These are phyloP conservation scores for Scaptomyza caliginosa DNA, from an alignment of 2,888 invertebrate species.

Conservation along the genomic window DNA sequence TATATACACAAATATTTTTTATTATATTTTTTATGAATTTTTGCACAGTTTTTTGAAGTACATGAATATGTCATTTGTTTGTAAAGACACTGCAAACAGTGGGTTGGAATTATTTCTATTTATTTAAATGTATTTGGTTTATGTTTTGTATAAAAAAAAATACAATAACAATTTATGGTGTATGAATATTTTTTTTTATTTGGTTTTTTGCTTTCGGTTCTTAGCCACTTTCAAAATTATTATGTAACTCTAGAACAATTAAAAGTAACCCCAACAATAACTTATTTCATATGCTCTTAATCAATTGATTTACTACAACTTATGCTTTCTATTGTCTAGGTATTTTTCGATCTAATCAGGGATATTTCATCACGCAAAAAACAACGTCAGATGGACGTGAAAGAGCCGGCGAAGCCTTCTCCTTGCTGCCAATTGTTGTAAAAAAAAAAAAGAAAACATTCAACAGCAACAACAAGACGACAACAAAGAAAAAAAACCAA, in stretches of 20 bases:
- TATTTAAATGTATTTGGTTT: not conserved
- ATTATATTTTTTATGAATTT: constrained; percentile 12
- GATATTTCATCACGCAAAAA: constrained; percentile 84
- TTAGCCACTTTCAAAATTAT: constrained; percentile 48
- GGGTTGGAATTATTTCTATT: constrained; percentile 10
- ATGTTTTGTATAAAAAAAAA: no score
- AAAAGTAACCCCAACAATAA: constrained; percentile 15
- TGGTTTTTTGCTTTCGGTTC: constrained; percentile 48
- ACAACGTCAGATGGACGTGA: constrained; percentile 84
- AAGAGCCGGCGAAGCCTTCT: constrained; percentile 84
- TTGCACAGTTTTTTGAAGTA: not conserved
- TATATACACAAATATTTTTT: constrained; percentile 5
- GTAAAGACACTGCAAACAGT: not conserved
- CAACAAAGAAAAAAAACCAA: no score
- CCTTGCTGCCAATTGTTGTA: constrained; percentile 85
- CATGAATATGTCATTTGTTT: not conserved
- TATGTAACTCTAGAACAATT: constrained; percentile 43
- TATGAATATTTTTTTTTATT: no score
- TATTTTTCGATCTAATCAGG: constrained; percentile 85
- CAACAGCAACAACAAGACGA: constrained; percentile 26
- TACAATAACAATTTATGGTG: constrained; percentile 33
- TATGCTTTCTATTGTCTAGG: constrained; percentile 66
- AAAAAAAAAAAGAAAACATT: no score
- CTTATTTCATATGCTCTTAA: not conserved
- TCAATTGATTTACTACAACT: not conserved